These are phyloP conservation scores for Drosophila conformis DNA, from an alignment of 2,888 invertebrate genomes.

Conservation along the genomic window DNA sequence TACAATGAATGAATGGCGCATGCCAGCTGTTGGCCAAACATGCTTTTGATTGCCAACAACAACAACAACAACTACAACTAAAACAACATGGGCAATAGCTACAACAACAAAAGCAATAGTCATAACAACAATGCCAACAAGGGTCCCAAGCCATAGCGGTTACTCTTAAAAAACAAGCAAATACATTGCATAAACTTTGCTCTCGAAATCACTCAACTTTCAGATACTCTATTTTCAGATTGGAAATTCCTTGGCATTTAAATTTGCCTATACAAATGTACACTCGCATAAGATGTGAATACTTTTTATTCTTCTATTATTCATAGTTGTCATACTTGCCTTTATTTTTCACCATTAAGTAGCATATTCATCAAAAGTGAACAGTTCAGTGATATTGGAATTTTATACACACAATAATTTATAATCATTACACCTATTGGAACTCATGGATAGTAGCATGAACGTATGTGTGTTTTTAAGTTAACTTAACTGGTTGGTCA, in stretches of 20 bases:
- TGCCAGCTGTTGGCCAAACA: constrained; percentile 78
- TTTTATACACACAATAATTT: too few species aligned
- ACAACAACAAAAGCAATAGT: constrained; percentile 16
- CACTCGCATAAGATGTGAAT: not conserved
- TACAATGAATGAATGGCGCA: constrained; percentile 77
- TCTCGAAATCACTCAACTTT: not conserved
- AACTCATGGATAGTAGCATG: too few species aligned
- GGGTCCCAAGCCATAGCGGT: constrained; percentile 14
- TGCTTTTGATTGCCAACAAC: constrained; percentile 74
- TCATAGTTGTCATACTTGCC: too few species aligned
- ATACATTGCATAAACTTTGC: not conserved
- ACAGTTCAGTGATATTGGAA: too few species aligned
- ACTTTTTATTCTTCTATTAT: too few species aligned
- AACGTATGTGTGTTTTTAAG: too few species aligned
- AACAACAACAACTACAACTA: constrained; percentile 31
- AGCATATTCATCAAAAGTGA: too few species aligned
- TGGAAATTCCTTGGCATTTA: accelerated
- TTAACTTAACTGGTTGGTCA: not conserved
- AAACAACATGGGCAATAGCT: constrained; percentile 19
- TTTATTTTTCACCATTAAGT: too few species aligned
- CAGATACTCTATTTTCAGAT: constrained; percentile 1
- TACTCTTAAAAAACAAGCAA: constrained; percentile 6
- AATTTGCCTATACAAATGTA: not conserved
- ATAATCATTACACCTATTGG: too few species aligned
- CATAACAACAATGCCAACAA: constrained; percentile 14